A percentile compares a stretch with the other conserved stretches of the same genome.
Conservation (phyloP, 2,888 invertebrate genomes). For the Drosophila algonquin region DNA sequence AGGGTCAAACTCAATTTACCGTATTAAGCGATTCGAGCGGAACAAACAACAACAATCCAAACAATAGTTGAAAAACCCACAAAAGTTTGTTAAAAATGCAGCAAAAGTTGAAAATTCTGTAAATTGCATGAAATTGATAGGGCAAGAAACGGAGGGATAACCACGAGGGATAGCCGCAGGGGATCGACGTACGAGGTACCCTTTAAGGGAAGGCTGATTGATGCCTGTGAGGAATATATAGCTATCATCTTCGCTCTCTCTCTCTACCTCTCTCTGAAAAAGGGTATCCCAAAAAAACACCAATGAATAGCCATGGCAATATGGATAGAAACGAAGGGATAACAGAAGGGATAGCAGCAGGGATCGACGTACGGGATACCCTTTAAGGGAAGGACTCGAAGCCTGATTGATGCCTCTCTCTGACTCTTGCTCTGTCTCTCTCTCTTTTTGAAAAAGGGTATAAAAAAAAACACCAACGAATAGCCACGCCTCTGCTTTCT, state of each 20-base stretch:
- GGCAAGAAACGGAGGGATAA: no score
- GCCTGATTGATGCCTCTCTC: no score
- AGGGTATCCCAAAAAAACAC: no score
- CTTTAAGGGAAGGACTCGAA: no score
- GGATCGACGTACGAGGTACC: background rate
- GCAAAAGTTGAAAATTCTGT: slow-evolving; percentile 34
- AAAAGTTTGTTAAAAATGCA: slow-evolving; percentile 41
- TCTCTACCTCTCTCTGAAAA: background rate
- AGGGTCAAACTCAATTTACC: slow-evolving; percentile 44
- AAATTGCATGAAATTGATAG: slow-evolving; percentile 44
- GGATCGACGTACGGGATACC: no score
- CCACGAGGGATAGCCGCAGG: background rate
- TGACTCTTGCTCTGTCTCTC: background rate
- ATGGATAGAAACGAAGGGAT: no score
- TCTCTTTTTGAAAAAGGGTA: slow-evolving; percentile 1
- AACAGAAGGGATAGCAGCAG: no score
- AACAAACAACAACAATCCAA: slow-evolving; percentile 29
- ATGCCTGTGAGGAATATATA: no score
- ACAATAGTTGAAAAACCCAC: slow-evolving; percentile 25
- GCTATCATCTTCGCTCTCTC: background rate
- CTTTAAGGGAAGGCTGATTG: background rate
- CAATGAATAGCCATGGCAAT: no score
- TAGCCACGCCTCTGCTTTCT: background rate
- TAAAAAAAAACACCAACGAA: no score
- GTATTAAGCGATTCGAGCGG: slow-evolving; percentile 43